A percentile compares a stretch with the other conserved stretches of the same genome.
phyloP scores from a whole-genome alignment of 2,797 vertebrate genomes.

The Delichon dasypus region DNA sequence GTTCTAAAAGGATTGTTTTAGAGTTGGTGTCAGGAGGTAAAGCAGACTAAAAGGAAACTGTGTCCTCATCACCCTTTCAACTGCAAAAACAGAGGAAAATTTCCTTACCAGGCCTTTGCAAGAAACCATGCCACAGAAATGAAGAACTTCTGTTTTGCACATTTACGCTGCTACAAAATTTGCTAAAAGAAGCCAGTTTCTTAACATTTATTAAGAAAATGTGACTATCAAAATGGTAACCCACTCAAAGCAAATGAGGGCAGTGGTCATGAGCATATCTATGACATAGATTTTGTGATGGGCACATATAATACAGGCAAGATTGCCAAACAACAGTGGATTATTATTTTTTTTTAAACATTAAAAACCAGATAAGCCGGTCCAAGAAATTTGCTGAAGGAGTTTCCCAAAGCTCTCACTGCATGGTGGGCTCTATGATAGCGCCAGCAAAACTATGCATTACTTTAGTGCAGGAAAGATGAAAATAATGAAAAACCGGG shows the following conservation, averaged over 20 bases:
- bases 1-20: not conserved
- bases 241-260: not conserved
- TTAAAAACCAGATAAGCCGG: not conserved
- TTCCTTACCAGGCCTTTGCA: not conserved
- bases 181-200: not conserved
- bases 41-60: not conserved
- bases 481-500: not conserved
- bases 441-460: not conserved
- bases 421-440: not conserved
- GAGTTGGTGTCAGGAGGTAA: not conserved
- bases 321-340: not conserved
- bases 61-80: not conserved
- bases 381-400: not conserved
- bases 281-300: accelerated
- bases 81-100: not conserved
- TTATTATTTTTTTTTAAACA: not conserved
- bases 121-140: not conserved
- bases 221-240: not conserved
- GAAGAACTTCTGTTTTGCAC: not conserved
- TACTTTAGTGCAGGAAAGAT: not conserved
- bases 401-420: not conserved
- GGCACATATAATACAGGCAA: not conserved
- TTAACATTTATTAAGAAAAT: not conserved
- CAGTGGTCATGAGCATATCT: accelerated
- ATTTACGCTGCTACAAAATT: not conserved